A percentile compares a stretch with the other conserved stretches of the same genome.
Evolutionary conservation across 2,888 invertebrate genomes (phyloP).

Genomic region (Scaptomyza polygonia): DNA sequence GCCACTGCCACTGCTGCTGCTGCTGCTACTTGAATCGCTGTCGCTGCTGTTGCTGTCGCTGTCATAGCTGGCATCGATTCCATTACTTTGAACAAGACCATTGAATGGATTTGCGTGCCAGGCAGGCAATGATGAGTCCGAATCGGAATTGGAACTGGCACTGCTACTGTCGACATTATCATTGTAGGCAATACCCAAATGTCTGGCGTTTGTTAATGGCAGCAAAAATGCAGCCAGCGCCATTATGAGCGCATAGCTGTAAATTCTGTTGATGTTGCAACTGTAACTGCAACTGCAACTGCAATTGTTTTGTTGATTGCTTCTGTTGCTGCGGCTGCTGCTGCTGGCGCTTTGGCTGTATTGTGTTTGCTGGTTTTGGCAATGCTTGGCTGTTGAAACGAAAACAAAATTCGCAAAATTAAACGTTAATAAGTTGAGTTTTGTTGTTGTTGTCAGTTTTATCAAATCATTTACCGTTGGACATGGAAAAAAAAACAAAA

Average conservation of each 20-base stretch:
- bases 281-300: conserved; percentile 22
- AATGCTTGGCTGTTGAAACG: conserved; percentile 47
- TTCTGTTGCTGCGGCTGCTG: conserved; percentile 22
- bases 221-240: conserved; percentile 49
- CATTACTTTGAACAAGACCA: conserved; percentile 46
- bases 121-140: conserved; percentile 35
- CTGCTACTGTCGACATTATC: conserved; percentile 24
- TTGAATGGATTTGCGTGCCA: conserved; percentile 57
- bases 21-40: conserved; percentile 15
- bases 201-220: conserved; percentile 57
- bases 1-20: conserved; percentile 2
- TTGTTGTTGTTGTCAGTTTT: not conserved
- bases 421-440: not conserved
- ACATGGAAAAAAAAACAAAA: conserved; percentile 27
- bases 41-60: conserved; percentile 16
- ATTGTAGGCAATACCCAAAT: conserved; percentile 46
- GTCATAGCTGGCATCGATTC: conserved; percentile 52
- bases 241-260: conserved; percentile 47
- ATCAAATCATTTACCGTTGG: conserved; percentile 31
- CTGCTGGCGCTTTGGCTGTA: conserved; percentile 33
- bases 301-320: conserved; percentile 13
- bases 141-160: not conserved
- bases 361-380: conserved; percentile 31
- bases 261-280: conserved; percentile 22
- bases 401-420: too few relatives aligned